phyloP scores from a whole-genome alignment of 2,113 vertebrate genomes.

The Nibea albiflora region DNA sequence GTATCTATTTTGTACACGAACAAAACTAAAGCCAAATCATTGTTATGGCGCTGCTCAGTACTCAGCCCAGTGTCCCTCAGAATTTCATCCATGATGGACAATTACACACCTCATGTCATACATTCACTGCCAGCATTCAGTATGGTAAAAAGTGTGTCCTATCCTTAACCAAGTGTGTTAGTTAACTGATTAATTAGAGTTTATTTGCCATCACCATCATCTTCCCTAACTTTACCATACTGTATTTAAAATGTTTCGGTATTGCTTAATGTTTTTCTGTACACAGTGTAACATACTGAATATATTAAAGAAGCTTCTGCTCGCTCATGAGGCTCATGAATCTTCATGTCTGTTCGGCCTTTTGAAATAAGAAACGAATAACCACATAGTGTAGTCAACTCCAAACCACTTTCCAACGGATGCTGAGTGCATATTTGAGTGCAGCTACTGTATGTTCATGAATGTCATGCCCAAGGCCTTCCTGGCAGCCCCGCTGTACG shows the following conservation, averaged over 20 bases:
- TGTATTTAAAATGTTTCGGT: background rate
- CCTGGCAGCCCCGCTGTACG: background rate
- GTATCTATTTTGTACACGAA: background rate
- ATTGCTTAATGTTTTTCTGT: background rate
- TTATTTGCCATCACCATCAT: background rate
- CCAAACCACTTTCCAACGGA: constrained; percentile 13
- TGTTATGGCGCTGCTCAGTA: background rate
- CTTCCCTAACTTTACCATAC: background rate
- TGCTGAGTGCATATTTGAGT: background rate
- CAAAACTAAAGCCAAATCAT: background rate
- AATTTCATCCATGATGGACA: background rate
- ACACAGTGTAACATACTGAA: background rate
- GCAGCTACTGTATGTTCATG: background rate
- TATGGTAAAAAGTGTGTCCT: background rate
- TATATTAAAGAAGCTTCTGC: background rate
- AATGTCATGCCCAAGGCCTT: background rate
- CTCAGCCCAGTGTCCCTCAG: background rate
- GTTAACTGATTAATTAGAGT: background rate
- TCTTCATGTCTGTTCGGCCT: background rate
- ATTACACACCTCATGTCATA: background rate
- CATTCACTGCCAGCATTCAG: background rate
- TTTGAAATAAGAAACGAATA: background rate
- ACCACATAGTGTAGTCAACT: background rate
- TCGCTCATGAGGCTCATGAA: background rate
- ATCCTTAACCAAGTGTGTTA: background rate